These are phyloP conservation scores for Crotalus helleri DNA, from an alignment of 2,113 vertebrate genomes.

Conservation along the genomic window DNA sequence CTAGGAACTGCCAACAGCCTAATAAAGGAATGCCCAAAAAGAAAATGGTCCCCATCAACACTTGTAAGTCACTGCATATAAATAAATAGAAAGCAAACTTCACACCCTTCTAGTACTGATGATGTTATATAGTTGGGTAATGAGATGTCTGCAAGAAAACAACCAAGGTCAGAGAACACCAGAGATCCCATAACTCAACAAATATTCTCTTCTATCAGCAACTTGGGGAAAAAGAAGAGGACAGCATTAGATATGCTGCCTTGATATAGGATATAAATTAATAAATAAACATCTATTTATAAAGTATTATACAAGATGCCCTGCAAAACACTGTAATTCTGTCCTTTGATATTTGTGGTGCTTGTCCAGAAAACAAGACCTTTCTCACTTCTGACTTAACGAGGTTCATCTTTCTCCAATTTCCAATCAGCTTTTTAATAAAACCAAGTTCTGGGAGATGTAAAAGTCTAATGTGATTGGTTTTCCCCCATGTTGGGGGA, in stretches of 20 bases:
- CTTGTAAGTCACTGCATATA: too few relatives aligned
- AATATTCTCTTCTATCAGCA: background rate
- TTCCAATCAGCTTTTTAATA: constrained; percentile 41
- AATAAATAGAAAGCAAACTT: too few relatives aligned
- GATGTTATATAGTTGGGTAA: too few relatives aligned
- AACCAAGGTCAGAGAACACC: too few relatives aligned
- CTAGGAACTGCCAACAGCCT: too few relatives aligned
- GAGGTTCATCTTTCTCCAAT: background rate
- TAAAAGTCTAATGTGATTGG: constrained; percentile 46
- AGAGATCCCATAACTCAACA: background rate
- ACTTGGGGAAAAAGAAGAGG: background rate
- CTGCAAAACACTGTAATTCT: background rate
- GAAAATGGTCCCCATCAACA: too few relatives aligned
- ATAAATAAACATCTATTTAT: background rate
- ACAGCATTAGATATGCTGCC: background rate
- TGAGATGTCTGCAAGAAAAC: too few relatives aligned
- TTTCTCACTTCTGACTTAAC: background rate
- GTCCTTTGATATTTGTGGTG: background rate
- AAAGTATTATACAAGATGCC: background rate
- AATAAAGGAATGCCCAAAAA: too few relatives aligned
- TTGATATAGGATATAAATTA: background rate
- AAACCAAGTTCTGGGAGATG: constrained; percentile 27
- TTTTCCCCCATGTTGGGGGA: constrained; percentile 47
- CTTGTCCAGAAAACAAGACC: background rate
- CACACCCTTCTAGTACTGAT: too few relatives aligned